Evolutionary conservation across 2,113 vertebrate species (phyloP).

Genomic region (Scopus umbretta): DNA sequence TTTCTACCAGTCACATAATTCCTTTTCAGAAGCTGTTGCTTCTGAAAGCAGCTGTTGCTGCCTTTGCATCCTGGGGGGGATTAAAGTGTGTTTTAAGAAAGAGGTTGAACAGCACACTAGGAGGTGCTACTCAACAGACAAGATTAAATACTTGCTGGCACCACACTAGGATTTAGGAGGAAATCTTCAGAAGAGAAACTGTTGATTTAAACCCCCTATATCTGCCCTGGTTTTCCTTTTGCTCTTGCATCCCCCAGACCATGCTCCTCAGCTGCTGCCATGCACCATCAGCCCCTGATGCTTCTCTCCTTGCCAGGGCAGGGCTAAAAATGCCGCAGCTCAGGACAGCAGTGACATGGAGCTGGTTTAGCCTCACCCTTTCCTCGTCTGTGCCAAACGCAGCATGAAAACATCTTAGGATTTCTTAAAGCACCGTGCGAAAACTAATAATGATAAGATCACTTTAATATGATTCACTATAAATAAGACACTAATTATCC

Average conservation of each 20-base stretch:
- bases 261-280: neutral
- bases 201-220: neutral
- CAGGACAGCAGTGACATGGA: neutral
- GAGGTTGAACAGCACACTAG: neutral
- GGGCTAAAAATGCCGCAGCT: neutral
- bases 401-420: neutral
- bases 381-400: neutral
- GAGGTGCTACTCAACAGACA: neutral
- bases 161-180: neutral
- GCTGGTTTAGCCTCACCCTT: neutral
- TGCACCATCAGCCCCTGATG: neutral
- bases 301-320: neutral
- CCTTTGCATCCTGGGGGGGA: accelerated
- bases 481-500: neutral
- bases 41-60: no score
- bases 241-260: accelerated
- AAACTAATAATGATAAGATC: neutral
- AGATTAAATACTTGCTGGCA: neutral
- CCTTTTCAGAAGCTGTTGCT: neutral
- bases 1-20: neutral
- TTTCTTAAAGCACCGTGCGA: neutral
- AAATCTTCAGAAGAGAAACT: neutral
- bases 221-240: neutral
- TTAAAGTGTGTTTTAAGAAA: neutral
- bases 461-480: neutral